phyloP scores from a whole-genome alignment of 2,888 invertebrate species.

The Emmelina monodactyla region DNA sequence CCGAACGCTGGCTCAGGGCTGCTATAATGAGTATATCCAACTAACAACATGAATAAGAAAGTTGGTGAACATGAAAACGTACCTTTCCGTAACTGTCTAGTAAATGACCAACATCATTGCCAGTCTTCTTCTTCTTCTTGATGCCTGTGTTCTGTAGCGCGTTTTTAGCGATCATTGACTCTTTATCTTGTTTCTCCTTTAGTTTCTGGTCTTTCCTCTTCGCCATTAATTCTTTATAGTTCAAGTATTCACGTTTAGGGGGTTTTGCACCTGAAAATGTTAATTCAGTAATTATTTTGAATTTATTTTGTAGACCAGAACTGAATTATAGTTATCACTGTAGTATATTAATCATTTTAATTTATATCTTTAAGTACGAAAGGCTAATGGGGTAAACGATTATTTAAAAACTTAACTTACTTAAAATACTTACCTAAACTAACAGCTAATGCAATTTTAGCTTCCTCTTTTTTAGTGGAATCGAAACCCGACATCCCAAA shows the following conservation, averaged over 20 bases:
- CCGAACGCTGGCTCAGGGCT: no score
- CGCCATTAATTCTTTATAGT: conserved; percentile 76
- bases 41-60: no score
- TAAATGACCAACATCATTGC: conserved; percentile 56
- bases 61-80: no score
- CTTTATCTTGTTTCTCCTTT: conserved; percentile 47
- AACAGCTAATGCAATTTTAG: conserved; percentile 79
- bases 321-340: no score
- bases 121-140: conserved; percentile 49
- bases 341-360: not conserved
- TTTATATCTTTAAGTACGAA: not conserved
- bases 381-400: not conserved
- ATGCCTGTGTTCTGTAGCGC: conserved; percentile 60
- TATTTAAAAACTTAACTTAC: not conserved
- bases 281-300: not conserved
- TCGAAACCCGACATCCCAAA: conserved; percentile 83
- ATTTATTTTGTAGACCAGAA: not conserved
- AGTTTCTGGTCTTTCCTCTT: conserved; percentile 67
- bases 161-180: conserved; percentile 68
- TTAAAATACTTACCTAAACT: conserved; percentile 68
- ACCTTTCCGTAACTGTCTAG: conserved; percentile 58
- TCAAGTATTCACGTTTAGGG: conserved; percentile 71
- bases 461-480: conserved; percentile 74
- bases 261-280: conserved; percentile 74
- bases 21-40: no score